Percentiles rank a stretch among this genome's conserved stretches.
phyloP scores from a whole-genome alignment of 2,113 vertebrate genomes.

The Hypocryptadius cinnamomeus region DNA sequence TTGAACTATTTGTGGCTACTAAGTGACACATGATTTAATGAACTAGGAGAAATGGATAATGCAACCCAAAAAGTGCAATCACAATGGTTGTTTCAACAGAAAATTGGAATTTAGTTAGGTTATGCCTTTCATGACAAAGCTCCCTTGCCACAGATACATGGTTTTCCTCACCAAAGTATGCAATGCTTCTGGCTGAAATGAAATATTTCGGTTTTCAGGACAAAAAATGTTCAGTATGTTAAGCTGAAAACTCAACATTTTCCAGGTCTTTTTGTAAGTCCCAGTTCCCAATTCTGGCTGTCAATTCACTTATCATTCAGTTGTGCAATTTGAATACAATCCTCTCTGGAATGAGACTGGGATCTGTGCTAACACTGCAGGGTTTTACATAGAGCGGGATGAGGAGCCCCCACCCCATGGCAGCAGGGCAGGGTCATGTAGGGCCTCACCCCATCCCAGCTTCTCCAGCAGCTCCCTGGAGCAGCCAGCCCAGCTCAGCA shows the following conservation, averaged over 20 bases:
- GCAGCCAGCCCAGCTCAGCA: background rate
- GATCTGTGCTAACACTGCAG: background rate
- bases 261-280: background rate
- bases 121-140: background rate
- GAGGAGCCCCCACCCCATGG: rapidly evolving
- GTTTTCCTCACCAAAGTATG: background rate
- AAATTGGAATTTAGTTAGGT: background rate
- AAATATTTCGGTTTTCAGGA: background rate
- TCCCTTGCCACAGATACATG: background rate
- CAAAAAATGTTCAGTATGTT: background rate
- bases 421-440: background rate
- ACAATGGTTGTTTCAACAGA: background rate
- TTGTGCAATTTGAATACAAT: background rate
- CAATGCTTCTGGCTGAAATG: background rate
- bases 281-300: background rate
- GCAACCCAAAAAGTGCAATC: background rate
- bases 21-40: background rate
- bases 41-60: background rate
- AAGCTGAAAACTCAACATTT: background rate
- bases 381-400: background rate
- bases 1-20: background rate
- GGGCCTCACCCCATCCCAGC: background rate
- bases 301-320: background rate
- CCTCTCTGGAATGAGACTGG: background rate
- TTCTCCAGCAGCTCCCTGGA: background rate